Percentiles rank a stretch among this genome's conserved stretches.
These are phyloP conservation scores for Caenorhabditis sp. DNA, from an alignment of 2,888 invertebrate genomes.

Conservation along the genomic window DNA sequence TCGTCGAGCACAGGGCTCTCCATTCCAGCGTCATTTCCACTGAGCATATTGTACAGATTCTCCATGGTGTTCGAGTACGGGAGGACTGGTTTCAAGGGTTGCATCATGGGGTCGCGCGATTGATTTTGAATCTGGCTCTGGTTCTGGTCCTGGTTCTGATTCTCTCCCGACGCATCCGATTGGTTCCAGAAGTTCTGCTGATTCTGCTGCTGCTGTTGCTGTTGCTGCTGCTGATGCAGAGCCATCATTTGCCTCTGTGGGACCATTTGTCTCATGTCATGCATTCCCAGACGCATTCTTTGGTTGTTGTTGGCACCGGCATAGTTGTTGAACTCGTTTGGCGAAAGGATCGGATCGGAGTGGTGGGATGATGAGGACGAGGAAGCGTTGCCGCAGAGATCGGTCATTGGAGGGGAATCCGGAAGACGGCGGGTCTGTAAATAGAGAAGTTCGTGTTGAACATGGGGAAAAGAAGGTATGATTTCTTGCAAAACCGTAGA, in stretches of 20 bases:
- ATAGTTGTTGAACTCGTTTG: slow-evolving; percentile 73
- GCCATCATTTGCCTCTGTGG: slow-evolving; percentile 15
- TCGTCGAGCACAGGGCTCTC: slow-evolving; percentile 62
- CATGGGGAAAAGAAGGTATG: too few relatives aligned
- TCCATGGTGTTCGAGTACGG: slow-evolving; percentile 30
- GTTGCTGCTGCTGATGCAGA: slow-evolving; percentile 31
- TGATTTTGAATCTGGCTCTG: slow-evolving; percentile 35
- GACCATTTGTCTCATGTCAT: slow-evolving; percentile 43
- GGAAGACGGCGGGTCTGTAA: slow-evolving; percentile 72
- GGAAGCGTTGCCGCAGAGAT: slow-evolving; percentile 78
- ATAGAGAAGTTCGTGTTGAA: background rate
- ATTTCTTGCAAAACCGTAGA: too few relatives aligned
- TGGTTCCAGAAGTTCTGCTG: slow-evolving; percentile 42
- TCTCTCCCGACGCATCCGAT: background rate
- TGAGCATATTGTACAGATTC: slow-evolving; percentile 60
- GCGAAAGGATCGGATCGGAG: slow-evolving; percentile 81
- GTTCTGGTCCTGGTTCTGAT: slow-evolving; percentile 30
- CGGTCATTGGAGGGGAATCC: slow-evolving; percentile 82
- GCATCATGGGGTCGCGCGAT: slow-evolving; percentile 10
- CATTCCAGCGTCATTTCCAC: slow-evolving; percentile 60
- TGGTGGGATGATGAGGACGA: slow-evolving; percentile 75
- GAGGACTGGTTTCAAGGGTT: background rate
- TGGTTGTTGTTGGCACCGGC: slow-evolving; percentile 39
- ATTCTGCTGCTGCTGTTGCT: too few relatives aligned
- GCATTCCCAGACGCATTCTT: slow-evolving; percentile 70